A percentile compares a stretch with the other conserved stretches of the same genome.
These are phyloP conservation scores for Piliocolobus tephrosceles DNA, from an alignment of 2,113 vertebrate species.

Conservation along the genomic window DNA sequence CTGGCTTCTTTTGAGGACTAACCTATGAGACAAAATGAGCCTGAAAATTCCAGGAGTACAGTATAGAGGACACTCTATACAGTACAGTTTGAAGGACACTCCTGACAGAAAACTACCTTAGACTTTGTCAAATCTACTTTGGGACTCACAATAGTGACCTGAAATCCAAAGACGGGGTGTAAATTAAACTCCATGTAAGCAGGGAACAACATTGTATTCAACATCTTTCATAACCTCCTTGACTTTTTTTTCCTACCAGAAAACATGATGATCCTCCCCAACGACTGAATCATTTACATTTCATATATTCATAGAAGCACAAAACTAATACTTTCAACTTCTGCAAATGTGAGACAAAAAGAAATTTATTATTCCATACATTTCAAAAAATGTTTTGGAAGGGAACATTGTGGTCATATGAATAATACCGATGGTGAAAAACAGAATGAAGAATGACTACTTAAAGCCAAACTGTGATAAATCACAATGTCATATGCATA, in stretches of 20 bases:
- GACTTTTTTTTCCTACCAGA: background rate
- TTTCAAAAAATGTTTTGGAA: background rate
- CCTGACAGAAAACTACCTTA: background rate
- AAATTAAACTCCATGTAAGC: background rate
- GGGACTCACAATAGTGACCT: background rate
- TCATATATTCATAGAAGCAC: background rate
- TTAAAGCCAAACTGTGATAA: background rate
- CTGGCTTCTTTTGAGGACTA: background rate
- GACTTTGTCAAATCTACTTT: background rate
- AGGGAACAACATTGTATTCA: background rate
- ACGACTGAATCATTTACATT: background rate
- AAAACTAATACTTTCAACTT: background rate
- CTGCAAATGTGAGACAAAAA: background rate
- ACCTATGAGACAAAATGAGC: background rate
- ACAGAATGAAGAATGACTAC: background rate
- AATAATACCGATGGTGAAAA: background rate
- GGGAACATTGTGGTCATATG: background rate
- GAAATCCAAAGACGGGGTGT: background rate
- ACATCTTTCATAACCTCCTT: background rate
- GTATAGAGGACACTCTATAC: too few species aligned
- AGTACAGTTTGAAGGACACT: background rate
- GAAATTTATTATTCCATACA: background rate
- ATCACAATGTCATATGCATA: background rate
- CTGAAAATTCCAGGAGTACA: background rate
- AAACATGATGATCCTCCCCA: background rate